Conservation (phyloP, 2,113 vertebrate genomes). For the Alexandromys fortis region DNA sequence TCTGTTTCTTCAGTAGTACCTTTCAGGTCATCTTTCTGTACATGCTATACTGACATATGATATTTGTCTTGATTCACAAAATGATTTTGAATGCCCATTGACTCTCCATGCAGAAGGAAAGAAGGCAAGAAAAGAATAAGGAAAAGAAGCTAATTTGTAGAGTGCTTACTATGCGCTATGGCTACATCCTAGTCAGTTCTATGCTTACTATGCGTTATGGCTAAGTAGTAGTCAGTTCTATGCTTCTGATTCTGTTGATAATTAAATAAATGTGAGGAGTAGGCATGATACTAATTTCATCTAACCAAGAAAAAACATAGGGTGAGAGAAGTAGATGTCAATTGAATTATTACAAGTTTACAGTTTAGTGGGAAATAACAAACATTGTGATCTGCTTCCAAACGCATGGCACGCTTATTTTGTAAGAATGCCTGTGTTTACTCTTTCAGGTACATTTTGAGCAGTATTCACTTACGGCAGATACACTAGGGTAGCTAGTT, state of each 20-base stretch:
- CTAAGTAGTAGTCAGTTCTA: background rate
- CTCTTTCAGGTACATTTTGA: background rate
- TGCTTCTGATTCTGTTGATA: background rate
- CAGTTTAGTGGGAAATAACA: background rate
- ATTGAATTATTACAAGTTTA: background rate
- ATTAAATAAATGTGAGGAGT: background rate
- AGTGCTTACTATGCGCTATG: background rate
- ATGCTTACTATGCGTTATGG: background rate
- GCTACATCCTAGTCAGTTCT: too few species aligned
- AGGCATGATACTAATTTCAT: conserved; percentile 21
- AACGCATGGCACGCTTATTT: background rate
- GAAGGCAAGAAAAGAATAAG: conserved; percentile 20
- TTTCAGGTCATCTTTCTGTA: background rate
- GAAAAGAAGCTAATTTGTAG: conserved; percentile 54
- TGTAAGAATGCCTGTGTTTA: background rate
- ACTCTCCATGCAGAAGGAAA: conserved; percentile 13
- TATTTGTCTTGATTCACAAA: conserved; percentile 29
- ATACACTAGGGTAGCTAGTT: background rate
- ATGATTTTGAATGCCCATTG: conserved; percentile 49
- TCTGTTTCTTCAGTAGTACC: background rate
- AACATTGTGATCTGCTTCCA: background rate
- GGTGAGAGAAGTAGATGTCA: background rate
- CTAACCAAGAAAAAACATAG: conserved; percentile 7
- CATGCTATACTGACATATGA: background rate
- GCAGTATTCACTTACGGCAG: background rate